Evolutionary conservation across 2,888 invertebrate genomes (phyloP).

Genomic region (Thelaira solivaga): DNA sequence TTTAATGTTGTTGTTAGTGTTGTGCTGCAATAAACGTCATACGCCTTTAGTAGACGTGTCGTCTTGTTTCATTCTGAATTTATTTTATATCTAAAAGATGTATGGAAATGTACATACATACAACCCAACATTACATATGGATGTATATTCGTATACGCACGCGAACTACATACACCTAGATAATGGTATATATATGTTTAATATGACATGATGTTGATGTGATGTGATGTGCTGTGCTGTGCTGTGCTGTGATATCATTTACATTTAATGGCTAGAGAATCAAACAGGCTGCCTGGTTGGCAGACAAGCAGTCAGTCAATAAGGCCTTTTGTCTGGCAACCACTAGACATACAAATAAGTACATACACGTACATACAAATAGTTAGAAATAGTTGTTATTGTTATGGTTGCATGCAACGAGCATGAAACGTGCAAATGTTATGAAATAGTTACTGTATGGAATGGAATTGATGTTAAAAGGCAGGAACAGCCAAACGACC

Average conservation of each 20-base stretch:
- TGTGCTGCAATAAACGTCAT: constrained; percentile 51
- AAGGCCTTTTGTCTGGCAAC: constrained; percentile 2
- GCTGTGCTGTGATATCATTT: constrained; percentile 50
- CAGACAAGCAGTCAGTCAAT: neutral
- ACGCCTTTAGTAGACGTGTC: constrained; percentile 54
- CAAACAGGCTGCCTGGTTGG: neutral
- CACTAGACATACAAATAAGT: constrained; percentile 16
- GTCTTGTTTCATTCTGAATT: constrained; percentile 38
- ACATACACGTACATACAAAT: constrained; percentile 6
- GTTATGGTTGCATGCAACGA: constrained; percentile 35
- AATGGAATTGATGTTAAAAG: constrained; percentile 26
- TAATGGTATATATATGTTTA: constrained; percentile 5
- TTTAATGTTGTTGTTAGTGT: constrained; percentile 16
- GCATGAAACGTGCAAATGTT: constrained; percentile 35
- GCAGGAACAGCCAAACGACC: constrained; percentile 14
- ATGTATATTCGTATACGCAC: too few species aligned
- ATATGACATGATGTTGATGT: constrained; percentile 33
- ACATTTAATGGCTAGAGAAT: constrained; percentile 52
- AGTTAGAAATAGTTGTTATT: constrained; percentile 19
- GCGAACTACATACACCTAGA: constrained; percentile 7
- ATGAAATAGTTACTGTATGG: constrained; percentile 25
- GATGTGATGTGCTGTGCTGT: too few species aligned
- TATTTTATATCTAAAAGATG: too few species aligned
- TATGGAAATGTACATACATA: too few species aligned
- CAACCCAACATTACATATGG: too few species aligned